phyloP scores from a whole-genome alignment of 2,797 vertebrate genomes.

The Eutrigla gurnardus region DNA sequence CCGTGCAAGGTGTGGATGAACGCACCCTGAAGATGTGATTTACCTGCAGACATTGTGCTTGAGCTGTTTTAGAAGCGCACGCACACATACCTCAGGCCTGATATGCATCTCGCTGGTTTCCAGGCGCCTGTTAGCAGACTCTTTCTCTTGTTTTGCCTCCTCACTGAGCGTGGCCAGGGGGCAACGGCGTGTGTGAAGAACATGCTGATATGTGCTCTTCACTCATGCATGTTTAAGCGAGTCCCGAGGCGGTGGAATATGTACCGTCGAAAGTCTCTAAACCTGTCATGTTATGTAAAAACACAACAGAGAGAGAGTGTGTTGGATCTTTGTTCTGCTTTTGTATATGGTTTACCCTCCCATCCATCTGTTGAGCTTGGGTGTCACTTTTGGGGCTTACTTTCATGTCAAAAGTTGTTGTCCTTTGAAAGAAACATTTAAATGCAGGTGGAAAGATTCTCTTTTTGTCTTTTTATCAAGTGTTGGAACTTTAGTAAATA shows the following conservation, averaged over 20 bases:
- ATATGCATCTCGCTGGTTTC: constrained; percentile 57
- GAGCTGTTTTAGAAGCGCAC: constrained; percentile 30
- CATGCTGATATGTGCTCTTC: constrained; percentile 45
- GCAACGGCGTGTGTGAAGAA: constrained; percentile 31
- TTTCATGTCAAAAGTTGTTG: background rate
- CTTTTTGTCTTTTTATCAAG: background rate
- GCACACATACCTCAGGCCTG: constrained; percentile 47
- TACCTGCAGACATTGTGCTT: constrained; percentile 23
- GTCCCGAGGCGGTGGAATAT: constrained; percentile 50
- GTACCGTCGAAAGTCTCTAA: constrained; percentile 28
- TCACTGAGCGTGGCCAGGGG: constrained; percentile 44
- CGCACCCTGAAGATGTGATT: constrained; percentile 38
- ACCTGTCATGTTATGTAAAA: constrained; percentile 32
- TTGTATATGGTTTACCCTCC: background rate
- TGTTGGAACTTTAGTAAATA: background rate
- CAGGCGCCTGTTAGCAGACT: constrained; percentile 47
- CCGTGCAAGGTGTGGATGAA: constrained; percentile 14
- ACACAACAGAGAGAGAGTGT: background rate
- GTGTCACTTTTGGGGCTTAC: background rate
- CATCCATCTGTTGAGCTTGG: background rate
- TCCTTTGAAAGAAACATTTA: background rate
- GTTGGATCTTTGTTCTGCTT: background rate
- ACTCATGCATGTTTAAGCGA: constrained; percentile 62
- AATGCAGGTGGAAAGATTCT: background rate
- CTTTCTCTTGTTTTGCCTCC: constrained; percentile 27